phyloP scores from a whole-genome alignment of 2,888 invertebrate species.

The Tubulanus polymorphus region DNA sequence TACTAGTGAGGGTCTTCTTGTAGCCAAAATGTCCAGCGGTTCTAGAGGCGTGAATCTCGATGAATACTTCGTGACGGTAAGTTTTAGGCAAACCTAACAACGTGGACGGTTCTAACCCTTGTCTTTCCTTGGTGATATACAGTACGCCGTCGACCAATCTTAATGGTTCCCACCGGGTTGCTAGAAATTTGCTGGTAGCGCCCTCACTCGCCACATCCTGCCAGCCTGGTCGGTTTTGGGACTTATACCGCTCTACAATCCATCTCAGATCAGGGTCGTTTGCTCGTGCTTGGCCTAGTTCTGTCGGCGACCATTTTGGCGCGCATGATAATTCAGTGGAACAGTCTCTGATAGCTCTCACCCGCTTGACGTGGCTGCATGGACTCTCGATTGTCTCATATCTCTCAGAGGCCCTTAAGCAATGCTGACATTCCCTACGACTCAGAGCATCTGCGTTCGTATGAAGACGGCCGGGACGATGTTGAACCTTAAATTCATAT shows the following conservation, averaged over 20 bases:
- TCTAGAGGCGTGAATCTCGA: slow-evolving; percentile 1
- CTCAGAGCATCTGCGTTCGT: slow-evolving; percentile 6
- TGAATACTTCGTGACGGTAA: neutral
- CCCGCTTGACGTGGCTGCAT: neutral
- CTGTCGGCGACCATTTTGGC: neutral
- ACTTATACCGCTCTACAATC: neutral
- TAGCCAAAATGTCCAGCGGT: slow-evolving; percentile 14
- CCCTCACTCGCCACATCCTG: neutral
- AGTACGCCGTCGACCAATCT: neutral
- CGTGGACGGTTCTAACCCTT: neutral
- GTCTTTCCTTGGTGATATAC: neutral
- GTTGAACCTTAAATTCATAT: slow-evolving; percentile 8
- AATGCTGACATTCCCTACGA: neutral
- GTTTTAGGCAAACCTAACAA: neutral
- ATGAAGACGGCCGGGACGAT: neutral
- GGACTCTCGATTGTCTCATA: neutral
- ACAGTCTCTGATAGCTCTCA: neutral
- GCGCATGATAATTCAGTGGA: neutral
- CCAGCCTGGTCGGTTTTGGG: neutral
- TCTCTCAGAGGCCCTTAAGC: neutral
- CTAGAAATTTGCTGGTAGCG: neutral
- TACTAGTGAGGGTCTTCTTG: slow-evolving; percentile 5
- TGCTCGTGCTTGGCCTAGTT: neutral
- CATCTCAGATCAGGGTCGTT: neutral
- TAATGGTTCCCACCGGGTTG: neutral